Base-by-base conservation (phyloP, 2,113 vertebrate genomes). In the Athene cunicularia region DNA sequence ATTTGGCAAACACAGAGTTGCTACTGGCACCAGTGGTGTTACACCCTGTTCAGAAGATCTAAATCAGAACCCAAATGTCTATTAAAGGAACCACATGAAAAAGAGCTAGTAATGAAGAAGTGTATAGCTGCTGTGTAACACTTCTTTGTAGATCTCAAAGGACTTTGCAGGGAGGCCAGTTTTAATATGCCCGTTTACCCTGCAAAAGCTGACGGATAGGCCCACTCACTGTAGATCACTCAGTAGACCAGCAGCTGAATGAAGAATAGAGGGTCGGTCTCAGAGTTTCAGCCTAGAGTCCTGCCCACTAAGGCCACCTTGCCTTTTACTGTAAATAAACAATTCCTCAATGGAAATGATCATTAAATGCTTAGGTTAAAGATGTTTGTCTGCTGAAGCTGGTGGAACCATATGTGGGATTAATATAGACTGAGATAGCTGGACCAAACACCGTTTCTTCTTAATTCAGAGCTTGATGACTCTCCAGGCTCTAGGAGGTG, bases 1-100 rank as follows among this genome's bases (percentile, higher is more conserved):
- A 55, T 63, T 35, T 35, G 68, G 87, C 49, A 88, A 95, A 80
- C 43, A 30, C 14, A 68, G 77, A 80, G 67, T 35, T 75, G 26
- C 45, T 58, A 66, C 67, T n/a, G 83, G 73, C 47, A 62, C 53
- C 53, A 43, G 24, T 6, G 75, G 37, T 19, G 53, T 70, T 86
- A 86, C 63, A 80, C 50, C 62, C 77, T 35, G 17, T 13, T 90
- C 77, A 66, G 71, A 80, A 80, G 59, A 94, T 77, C 80, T 67
- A 76, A 76, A 94, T 90, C 92, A 97, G 85, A 94, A 92, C 37
- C 84, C 82, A 70, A 59, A 77, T 50, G 82, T 77, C 71, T 93
- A 39, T 93, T 88, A 90, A 80, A 88, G 41, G 59, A 97, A 92
- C 90, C 93, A 86, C 90, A 95, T 96, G 59, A 96, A 93, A 92